Conservation (phyloP, 2,113 vertebrate species). For the Sigmodon hispidus region DNA sequence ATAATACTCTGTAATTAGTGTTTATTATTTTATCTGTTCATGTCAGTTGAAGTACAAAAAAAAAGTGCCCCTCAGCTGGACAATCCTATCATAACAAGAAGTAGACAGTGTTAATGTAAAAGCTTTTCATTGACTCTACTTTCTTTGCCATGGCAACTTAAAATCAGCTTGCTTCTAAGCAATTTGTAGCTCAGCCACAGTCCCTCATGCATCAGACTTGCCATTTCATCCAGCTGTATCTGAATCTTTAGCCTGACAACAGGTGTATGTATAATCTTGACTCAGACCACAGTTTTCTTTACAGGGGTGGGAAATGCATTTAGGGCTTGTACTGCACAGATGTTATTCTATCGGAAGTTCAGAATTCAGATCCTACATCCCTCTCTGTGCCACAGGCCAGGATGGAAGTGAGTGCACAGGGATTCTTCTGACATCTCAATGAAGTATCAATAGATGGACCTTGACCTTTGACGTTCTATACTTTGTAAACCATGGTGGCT, state of each 20-base stretch:
- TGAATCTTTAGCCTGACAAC: slow-evolving; percentile 77
- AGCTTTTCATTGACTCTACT: slow-evolving; percentile 84
- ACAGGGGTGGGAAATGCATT: slow-evolving; percentile 69
- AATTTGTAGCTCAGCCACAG: slow-evolving; percentile 84
- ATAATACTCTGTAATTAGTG: slow-evolving; percentile 83
- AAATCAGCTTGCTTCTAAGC: slow-evolving; percentile 83
- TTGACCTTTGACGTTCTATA: slow-evolving; percentile 56
- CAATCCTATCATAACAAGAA: slow-evolving; percentile 84
- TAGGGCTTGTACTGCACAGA: slow-evolving; percentile 55
- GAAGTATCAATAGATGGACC: slow-evolving; percentile 44
- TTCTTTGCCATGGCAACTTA: slow-evolving; percentile 88
- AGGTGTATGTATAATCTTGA: slow-evolving; percentile 75
- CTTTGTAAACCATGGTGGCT: slow-evolving; percentile 70
- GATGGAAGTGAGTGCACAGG: neutral
- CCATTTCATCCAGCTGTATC: slow-evolving; percentile 75
- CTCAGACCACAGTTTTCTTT: slow-evolving; percentile 80
- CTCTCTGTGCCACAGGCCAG: slow-evolving; percentile 33
- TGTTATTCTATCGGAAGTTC: slow-evolving; percentile 77
- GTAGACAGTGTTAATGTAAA: slow-evolving; percentile 84
- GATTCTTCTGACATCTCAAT: slow-evolving; percentile 72
- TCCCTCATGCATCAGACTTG: slow-evolving; percentile 61
- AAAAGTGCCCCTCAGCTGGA: slow-evolving; percentile 79
- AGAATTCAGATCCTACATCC: slow-evolving; percentile 77
- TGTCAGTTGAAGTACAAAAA: slow-evolving; percentile 77
- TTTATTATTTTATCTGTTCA: slow-evolving; percentile 83